Base-by-base conservation (phyloP, 2,797 vertebrate genomes). In the Antrozous pallidus region DNA sequence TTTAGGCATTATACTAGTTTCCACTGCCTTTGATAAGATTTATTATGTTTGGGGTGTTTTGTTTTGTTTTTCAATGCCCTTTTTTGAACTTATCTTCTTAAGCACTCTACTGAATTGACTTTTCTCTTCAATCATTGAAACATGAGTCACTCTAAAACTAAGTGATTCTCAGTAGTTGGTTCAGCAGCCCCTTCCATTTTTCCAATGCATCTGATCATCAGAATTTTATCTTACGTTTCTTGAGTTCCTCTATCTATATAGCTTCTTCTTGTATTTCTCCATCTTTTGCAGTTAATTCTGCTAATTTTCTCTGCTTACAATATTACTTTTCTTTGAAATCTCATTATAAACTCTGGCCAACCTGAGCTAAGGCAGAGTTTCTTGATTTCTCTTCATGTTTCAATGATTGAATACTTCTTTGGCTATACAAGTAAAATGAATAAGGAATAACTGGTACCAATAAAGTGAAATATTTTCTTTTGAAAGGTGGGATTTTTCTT, bases 321-420 rank as follows among this genome's bases (percentile, higher is more conserved):
- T 20, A 69, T 58, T 71, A 73, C 56, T 90, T 26, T 11, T 49
- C 47, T 69, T 85, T 85, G 47, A 69, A 93, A 89, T 84, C 18
- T 84, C 73, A 79, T 95, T 47, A 47, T 56, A 67, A 74, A 9
- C 49, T 67, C 24, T 80, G 69, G 54, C 61, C 75, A 87, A 18
- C 16, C 24, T 18, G 42, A 91, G 69, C 28, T 73, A 87, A 83
- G 54, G 31, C 56, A 70, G 13, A 61, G 3, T 90, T 67, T 88
- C 67, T 77, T 74, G 51, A 69, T 86, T 90, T 94, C 49, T 73
- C 51, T 86, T 82, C 26, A 51, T 75, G 31, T 78, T 94, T 92
- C 78, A 38, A 61, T 90, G 42, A 49, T 17, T 58, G 38, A 67
- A 12, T 71, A 14, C 20, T 69, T 69, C 67, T 95, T 90, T 65